Evolutionary conservation across 2,888 invertebrate genomes (phyloP).

Genomic region (Hyles lineata): DNA sequence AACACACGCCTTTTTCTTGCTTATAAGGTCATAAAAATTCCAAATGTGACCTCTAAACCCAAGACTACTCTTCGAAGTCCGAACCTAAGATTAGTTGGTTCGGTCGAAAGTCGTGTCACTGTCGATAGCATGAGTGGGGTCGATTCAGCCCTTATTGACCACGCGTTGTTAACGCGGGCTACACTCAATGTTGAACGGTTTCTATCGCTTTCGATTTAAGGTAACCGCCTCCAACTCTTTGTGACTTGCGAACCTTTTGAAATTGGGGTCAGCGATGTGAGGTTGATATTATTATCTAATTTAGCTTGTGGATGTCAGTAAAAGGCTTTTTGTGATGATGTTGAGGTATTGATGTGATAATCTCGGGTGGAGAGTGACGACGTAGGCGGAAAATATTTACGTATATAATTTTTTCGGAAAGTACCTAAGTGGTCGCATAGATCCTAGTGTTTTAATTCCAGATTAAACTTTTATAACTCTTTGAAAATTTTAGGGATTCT

Average conservation of each 20-base stretch:
- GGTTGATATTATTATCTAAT: background rate
- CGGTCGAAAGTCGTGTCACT: conserved; percentile 18
- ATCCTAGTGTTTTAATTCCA: background rate
- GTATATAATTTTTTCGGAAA: too few species aligned
- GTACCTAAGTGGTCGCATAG: too few species aligned
- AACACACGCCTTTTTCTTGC: too few species aligned
- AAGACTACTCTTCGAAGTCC: background rate
- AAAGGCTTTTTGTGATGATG: too few species aligned
- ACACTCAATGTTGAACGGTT: conserved; percentile 2
- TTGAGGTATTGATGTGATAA: too few species aligned
- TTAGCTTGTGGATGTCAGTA: background rate
- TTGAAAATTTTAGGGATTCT: too few species aligned
- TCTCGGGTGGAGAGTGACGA: too few species aligned
- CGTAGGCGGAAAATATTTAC: too few species aligned
- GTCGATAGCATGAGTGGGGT: conserved; percentile 19
- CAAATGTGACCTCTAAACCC: background rate
- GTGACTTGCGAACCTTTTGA: background rate
- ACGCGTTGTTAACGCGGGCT: conserved; percentile 10
- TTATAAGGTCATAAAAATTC: too few species aligned
- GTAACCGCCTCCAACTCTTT: background rate
- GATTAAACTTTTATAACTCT: too few species aligned
- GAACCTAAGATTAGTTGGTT: background rate
- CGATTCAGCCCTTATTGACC: conserved; percentile 9
- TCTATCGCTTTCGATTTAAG: conserved; percentile 24
- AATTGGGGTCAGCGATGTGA: background rate